phyloP scores from a whole-genome alignment of 2,113 vertebrate genomes.

The Craseonycteris thonglongyai region DNA sequence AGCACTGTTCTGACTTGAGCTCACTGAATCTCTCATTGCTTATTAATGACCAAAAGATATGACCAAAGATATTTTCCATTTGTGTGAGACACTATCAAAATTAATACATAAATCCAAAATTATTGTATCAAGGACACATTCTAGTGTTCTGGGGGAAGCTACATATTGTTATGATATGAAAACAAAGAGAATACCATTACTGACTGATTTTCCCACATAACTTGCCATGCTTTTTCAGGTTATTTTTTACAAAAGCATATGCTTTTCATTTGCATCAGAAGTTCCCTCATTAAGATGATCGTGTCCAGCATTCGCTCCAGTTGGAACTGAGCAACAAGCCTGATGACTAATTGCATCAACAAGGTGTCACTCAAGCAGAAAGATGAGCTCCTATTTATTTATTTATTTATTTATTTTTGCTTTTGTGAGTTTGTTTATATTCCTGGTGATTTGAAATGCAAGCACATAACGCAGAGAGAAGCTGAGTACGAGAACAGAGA shows the following conservation, averaged over 20 bases:
- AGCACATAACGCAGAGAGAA: constrained; percentile 8
- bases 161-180: not conserved
- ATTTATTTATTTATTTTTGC: not conserved
- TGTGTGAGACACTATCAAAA: not conserved
- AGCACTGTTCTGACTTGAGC: not conserved
- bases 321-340: not conserved
- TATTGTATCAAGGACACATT: not conserved
- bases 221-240: not conserved
- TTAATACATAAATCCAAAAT: not conserved
- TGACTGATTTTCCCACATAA: not conserved
- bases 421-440: constrained; percentile 27
- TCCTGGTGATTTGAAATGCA: constrained; percentile 36
- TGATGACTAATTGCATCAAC: not conserved
- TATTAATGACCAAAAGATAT: not conserved
- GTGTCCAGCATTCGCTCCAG: not conserved
- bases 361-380: not conserved
- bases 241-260: constrained; percentile 21
- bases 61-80: not conserved
- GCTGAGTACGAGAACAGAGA: constrained; percentile 63
- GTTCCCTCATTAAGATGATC: constrained; percentile 26
- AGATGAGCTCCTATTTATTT: not conserved
- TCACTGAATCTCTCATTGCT: not conserved
- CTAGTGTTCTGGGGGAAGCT: not conserved
- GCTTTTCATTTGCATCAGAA: constrained; percentile 48
- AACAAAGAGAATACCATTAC: not conserved